phyloP scores from a whole-genome alignment of 2,113 vertebrate genomes.

The Naja naja region DNA sequence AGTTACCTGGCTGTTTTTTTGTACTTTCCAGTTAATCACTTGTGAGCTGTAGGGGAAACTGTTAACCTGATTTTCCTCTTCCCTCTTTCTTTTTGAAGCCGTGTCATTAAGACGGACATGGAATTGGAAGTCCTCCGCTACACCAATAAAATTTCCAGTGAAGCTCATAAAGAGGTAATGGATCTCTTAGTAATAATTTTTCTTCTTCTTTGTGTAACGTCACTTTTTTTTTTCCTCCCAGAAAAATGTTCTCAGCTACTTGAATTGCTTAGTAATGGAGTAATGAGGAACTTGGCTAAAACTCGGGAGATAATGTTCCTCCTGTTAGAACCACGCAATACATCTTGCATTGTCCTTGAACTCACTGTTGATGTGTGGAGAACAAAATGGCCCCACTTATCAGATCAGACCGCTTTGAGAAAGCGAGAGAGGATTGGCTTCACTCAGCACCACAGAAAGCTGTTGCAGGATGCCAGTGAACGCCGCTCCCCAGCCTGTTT shows the following conservation, averaged over 20 bases:
- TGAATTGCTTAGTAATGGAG: conserved; percentile 58
- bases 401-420: conserved; percentile 10
- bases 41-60: conserved; percentile 26
- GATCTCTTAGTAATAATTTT: conserved; percentile 56
- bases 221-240: conserved; percentile 22
- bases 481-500: background rate
- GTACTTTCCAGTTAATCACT: conserved; percentile 2
- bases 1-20: conserved; percentile 22
- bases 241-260: conserved; percentile 51
- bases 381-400: conserved; percentile 20
- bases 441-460: background rate
- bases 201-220: conserved; percentile 52
- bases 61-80: conserved; percentile 38
- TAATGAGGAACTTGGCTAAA: conserved; percentile 52
- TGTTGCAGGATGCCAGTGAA: rapidly evolving
- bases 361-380: conserved; percentile 35
- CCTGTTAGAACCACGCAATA: conserved; percentile 45
- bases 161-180: conserved; percentile 93
- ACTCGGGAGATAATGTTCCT: conserved; percentile 57
- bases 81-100: conserved; percentile 72
- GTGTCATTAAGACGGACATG: conserved; percentile 93
- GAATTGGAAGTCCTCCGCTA: conserved; percentile 95
- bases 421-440: conserved; percentile 11
- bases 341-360: conserved; percentile 56
- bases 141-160: conserved; percentile 94